Evolutionary conservation across 2,888 invertebrate species (phyloP), one percentile per base, ranked within the genome.

Genomic region (Xestia xanthographa): DNA sequence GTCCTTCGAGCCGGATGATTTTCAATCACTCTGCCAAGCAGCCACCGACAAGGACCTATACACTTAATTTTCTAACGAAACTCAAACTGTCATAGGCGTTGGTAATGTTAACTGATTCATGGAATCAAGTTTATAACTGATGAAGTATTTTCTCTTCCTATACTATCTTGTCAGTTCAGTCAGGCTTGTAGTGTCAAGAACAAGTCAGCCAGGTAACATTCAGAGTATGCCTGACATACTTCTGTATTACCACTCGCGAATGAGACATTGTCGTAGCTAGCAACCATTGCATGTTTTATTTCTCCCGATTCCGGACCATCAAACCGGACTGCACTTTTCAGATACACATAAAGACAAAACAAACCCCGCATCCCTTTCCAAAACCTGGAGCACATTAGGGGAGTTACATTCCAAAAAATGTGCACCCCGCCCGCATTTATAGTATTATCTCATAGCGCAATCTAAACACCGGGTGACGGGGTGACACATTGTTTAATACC

Each of bases 401-500:
- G 17, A 17, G 8, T 8, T n/a, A 45, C n/a, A 26, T 11, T 38
- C 12, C 20, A 34, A 53, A 66, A 76, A 81, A 45, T 14, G 2
- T 38, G 14, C 53, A 65, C 41, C 66, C 66, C 4, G 14, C 71
- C 80, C 43, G 53, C 70, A 56, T 84, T 62, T 73, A 66, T n/a
- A 4, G 41, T 17, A 63, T 83, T 50, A 74, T 80, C 60, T 43
- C 50, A 67, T 50, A 70, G 62, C 48, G 70, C 74, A 75, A 76
- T 79, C 71, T 85, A 75, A 72, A 77, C 68, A 77, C 43, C 11
- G 68, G 65, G 66, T 75, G 80, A 85, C 71, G 20, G 75, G 72
- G 65, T 80, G 85, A 85, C 72, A 82, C 87, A 88, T 87, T 87
- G 82, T 84, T 85, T 73, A 72, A 75, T 77, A 75, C 70, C 79